phyloP scores from a whole-genome alignment of 1,140 invertebrate genomes.

The Sitobion miscanthi region DNA sequence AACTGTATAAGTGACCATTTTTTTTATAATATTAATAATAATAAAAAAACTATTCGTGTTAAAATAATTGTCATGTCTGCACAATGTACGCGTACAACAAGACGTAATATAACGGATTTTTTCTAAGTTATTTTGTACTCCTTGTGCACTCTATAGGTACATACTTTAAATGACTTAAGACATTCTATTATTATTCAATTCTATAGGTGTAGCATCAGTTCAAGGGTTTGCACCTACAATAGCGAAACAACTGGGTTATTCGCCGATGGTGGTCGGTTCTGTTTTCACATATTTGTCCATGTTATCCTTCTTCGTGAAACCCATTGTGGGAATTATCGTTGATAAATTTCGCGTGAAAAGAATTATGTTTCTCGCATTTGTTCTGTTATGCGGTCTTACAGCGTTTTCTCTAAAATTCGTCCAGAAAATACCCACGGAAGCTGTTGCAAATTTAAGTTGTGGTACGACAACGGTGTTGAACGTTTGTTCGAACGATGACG shows the following conservation, averaged over 20 bases:
- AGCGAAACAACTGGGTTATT: conserved; percentile 83
- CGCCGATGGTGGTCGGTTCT: conserved; percentile 74
- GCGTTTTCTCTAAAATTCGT: neutral
- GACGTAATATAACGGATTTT: no score
- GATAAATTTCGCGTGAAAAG: conserved; percentile 82
- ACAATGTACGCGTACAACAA: neutral
- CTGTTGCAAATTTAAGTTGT: neutral
- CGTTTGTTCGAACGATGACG: neutral
- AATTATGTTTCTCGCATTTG: conserved; percentile 68
- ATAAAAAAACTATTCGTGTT: neutral
- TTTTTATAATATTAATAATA: neutral
- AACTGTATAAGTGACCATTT: neutral
- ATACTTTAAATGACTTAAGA: neutral
- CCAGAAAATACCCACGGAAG: neutral
- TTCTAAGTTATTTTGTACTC: no score
- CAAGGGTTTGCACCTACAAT: conserved; percentile 82
- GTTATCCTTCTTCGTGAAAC: conserved; percentile 79
- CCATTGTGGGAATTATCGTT: conserved; percentile 78
- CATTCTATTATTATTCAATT: conserved; percentile 3
- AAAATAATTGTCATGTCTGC: neutral
- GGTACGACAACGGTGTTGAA: neutral
- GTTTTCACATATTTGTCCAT: conserved; percentile 82
- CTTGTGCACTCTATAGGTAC: no score
- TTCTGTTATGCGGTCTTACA: neutral
- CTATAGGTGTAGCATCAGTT: conserved; percentile 80